Evolutionary conservation across 2,888 invertebrate species (phyloP).

Genomic region (Microctonus hyperodae): DNA sequence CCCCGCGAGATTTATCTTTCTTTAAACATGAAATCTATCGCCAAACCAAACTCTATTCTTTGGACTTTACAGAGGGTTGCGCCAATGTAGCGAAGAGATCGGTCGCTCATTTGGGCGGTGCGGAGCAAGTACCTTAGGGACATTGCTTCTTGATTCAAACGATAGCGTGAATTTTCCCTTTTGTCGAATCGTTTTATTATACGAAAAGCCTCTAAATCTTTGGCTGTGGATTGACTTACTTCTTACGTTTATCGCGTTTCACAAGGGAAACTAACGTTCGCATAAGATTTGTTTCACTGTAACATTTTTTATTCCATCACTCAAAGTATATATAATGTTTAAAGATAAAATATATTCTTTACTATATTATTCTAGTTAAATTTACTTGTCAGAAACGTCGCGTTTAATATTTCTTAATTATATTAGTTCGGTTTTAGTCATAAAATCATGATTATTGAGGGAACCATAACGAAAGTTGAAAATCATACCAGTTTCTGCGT

Average conservation of each 20-base stretch:
- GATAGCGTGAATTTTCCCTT: conserved; percentile 39
- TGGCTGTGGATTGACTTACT: conserved; percentile 40
- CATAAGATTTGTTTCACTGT: conserved; percentile 28
- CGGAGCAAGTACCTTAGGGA: conserved; percentile 39
- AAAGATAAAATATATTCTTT: not conserved
- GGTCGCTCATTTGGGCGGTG: conserved; percentile 44
- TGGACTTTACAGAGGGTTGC: conserved; percentile 27
- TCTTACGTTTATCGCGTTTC: conserved; percentile 31
- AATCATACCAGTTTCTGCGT: conserved; percentile 30
- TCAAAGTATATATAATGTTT: not conserved
- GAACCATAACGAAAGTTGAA: conserved; percentile 32
- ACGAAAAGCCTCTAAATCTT: conserved; percentile 45
- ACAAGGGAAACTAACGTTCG: conserved; percentile 33
- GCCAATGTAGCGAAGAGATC: conserved; percentile 36
- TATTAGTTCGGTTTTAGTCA: not conserved
- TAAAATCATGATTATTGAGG: conserved; percentile 10
- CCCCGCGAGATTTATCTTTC: conserved; percentile 46
- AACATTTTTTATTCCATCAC: conserved; percentile 17
- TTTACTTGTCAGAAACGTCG: not conserved
- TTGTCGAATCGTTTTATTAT: conserved; percentile 45
- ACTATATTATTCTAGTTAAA: not conserved
- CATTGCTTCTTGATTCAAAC: conserved; percentile 38
- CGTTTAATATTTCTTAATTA: conserved; percentile 4
- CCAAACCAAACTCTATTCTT: conserved; percentile 40
- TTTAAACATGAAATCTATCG: conserved; percentile 51